phyloP scores from a whole-genome alignment of 2,113 vertebrate species.

The Apeltes quadracus region DNA sequence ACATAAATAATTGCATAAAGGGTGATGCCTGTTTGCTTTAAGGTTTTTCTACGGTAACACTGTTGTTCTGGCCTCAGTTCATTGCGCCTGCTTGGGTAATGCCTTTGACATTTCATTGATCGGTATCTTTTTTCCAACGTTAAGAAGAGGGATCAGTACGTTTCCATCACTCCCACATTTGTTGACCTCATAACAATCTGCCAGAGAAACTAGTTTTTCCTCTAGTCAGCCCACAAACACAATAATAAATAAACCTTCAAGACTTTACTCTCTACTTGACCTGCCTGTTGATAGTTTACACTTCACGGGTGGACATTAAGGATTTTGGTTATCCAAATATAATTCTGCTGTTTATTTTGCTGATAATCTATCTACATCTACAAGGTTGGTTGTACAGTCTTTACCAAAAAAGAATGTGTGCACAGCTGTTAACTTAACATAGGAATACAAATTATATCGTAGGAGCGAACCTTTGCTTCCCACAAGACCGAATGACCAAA shows the following conservation, averaged over 20 bases:
- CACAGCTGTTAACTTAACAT: constrained; percentile 48
- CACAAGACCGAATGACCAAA: constrained; percentile 31
- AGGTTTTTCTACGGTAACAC: constrained; percentile 48
- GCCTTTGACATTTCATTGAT: constrained; percentile 65
- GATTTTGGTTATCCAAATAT: constrained; percentile 43
- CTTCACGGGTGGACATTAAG: constrained; percentile 1
- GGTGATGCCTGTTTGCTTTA: constrained; percentile 29
- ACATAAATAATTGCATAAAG: constrained; percentile 45
- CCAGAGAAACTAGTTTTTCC: constrained; percentile 75
- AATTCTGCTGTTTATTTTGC: no score
- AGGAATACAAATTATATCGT: constrained; percentile 45
- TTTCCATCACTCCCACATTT: constrained; percentile 59
- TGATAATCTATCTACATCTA: constrained; percentile 24
- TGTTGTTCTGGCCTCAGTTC: constrained; percentile 54
- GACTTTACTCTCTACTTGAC: constrained; percentile 23
- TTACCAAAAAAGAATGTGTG: constrained; percentile 12
- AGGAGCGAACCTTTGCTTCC: constrained; percentile 31
- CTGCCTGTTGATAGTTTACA: constrained; percentile 23
- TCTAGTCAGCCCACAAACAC: constrained; percentile 58
- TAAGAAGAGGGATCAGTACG: constrained; percentile 57
- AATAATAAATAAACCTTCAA: constrained; percentile 36
- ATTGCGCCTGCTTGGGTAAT: constrained; percentile 56
- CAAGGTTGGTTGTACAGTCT: constrained; percentile 18
- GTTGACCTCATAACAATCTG: constrained; percentile 66
- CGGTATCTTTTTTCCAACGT: constrained; percentile 64